Evolutionary conservation across 2,113 vertebrate species (phyloP), one percentile per base, ranked within the genome.

Genomic region (Struthidea cinerea): DNA sequence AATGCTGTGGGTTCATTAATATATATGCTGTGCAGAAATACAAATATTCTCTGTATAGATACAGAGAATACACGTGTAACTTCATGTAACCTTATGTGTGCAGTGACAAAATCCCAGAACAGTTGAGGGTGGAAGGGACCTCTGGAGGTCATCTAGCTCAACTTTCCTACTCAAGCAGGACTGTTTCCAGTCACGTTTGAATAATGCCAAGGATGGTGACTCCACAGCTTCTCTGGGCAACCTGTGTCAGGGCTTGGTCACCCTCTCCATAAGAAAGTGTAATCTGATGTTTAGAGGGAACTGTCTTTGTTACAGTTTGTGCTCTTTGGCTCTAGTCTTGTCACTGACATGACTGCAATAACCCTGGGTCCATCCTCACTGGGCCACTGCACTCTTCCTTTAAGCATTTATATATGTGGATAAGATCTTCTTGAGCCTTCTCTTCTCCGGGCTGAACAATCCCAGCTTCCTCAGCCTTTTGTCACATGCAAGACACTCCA

Each of bases 81-180:
- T 8, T 77, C 18, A 17, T 27, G 5, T 53, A 87, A 13, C 5
- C 6, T n/a, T 39, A 27, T 27, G 16, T 1, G 0, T 47, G 10
- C 44, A 76, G 13, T 33, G 81, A 49, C 42, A 84, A 60, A 75
- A 70, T 64, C 8, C 32, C 47, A 39, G 52, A 87, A 53, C 5
- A 5, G 3, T 0, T 68, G 24, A 77, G 32, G 16, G 27, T 73
- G 53, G 14, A 39, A 81, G 7, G 3, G 7, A 35, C 14, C 5
- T 37, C 73, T 68, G 26, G 9, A 44, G 13, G 11, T 15, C 10
- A 11, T 17, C 30, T 61, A 30, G 24, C 47, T 59, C 37, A 71
- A 15, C 7, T 2, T 3, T 9, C 6, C 10, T 67, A 26, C 8
- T 79, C 37, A 86, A 23, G 9, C 20, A 79, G 37, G 56, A 56